Conservation (phyloP, 2,113 vertebrate species). For the Chamaea fasciata region DNA sequence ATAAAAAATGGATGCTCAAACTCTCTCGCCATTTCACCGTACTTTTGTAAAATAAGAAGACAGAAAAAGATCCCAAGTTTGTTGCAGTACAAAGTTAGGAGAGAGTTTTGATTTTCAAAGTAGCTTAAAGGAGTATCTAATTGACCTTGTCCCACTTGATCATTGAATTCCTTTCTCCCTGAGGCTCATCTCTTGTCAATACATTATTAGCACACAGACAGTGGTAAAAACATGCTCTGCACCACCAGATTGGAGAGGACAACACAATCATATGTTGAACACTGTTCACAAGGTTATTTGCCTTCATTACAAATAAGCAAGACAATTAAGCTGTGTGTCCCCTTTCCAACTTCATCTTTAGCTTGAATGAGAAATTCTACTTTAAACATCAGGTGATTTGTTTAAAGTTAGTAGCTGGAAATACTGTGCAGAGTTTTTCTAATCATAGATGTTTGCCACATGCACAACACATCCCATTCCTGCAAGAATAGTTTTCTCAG, state of each 20-base stretch:
- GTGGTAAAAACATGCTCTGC: not conserved
- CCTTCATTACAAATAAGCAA: not conserved
- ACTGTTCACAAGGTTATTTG: not conserved
- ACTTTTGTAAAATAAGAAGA: not conserved
- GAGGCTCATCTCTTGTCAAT: conserved; percentile 47
- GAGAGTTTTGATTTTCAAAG: not conserved
- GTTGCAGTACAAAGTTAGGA: not conserved
- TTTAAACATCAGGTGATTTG: not conserved
- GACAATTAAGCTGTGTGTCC: not conserved
- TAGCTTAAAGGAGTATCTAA: conserved; percentile 7
- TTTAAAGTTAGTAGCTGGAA: not conserved
- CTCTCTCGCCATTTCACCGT: not conserved
- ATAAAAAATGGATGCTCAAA: not conserved
- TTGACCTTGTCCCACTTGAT: conserved; percentile 64
- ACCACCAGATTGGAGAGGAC: not conserved
- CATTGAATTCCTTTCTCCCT: conserved; percentile 51
- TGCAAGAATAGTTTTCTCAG: not conserved
- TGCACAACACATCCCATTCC: not conserved
- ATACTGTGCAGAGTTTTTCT: not conserved
- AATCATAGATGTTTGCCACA: not conserved
- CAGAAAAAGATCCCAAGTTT: not conserved
- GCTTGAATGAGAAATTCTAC: not conserved
- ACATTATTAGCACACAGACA: not conserved
- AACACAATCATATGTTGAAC: not conserved
- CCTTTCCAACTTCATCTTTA: not conserved